Conservation (phyloP, 2,113 vertebrate genomes). For the Phalacrocorax aristotelis region DNA sequence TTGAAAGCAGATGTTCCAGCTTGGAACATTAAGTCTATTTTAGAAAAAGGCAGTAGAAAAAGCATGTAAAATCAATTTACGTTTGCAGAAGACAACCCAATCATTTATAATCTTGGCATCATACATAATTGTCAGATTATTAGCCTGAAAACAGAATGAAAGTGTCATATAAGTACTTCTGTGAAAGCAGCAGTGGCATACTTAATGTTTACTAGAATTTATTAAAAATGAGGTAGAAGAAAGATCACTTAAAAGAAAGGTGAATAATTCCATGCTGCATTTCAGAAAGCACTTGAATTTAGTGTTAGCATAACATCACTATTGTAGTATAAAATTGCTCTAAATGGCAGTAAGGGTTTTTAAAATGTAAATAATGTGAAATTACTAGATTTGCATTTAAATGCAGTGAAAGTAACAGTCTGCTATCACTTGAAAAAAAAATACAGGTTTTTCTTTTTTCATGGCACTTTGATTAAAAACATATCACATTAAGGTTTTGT, state of each 20-base stretch:
- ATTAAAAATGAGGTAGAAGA: background rate
- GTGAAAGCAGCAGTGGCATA: background rate
- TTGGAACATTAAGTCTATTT: constrained; percentile 6
- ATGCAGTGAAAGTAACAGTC: background rate
- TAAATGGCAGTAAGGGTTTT: background rate
- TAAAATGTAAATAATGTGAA: background rate
- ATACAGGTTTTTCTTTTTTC: background rate
- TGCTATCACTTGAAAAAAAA: background rate
- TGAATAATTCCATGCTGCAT: background rate
- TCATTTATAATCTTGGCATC: constrained; percentile 22
- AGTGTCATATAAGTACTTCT: background rate
- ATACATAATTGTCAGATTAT: constrained; percentile 43
- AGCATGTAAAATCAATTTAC: background rate
- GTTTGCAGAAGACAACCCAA: constrained; percentile 25
- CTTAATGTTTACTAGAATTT: background rate
- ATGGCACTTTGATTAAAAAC: background rate
- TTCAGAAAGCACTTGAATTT: background rate
- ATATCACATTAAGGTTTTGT: background rate
- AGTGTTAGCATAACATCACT: background rate
- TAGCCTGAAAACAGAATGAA: constrained; percentile 29
- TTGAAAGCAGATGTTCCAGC: background rate
- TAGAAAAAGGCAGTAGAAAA: background rate
- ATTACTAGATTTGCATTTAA: background rate
- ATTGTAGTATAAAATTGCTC: background rate
- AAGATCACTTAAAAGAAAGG: background rate